Base-by-base conservation (phyloP, 2,113 vertebrate species). In the Leiothrix lutea region DNA sequence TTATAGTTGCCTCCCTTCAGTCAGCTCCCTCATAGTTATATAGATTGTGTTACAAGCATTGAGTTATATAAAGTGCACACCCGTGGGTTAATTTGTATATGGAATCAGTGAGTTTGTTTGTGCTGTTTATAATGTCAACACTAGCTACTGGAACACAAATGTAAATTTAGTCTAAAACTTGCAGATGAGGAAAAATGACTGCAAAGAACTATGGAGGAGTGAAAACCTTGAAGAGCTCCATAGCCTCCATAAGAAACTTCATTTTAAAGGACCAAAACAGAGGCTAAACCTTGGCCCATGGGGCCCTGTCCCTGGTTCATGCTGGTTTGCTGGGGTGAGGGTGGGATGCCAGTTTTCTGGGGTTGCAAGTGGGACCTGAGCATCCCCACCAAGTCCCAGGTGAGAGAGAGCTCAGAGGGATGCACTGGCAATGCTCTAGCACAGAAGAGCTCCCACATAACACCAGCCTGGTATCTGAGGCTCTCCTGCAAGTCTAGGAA, bases 31-130 rank as follows among this genome's bases (percentile, higher is more conserved):
- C 82, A 65, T 42, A 73, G 47, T 67, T 86, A 58, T 25, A 66
- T 9, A 83, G 62, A 61, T 54, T 54, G 24, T 72, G 67, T 69
- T 90, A 69, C n/a, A 82, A 86, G 29, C 35, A 83, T 4, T 1
- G 17, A 70, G 19, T 70, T 73, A 15, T 13, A 88, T 13, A 70
- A 93, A 90, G 48, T 56, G 33, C 81, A 36, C 64, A 58, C 62
- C 85, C 31, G 0, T 83, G 75, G 44, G 25, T 88, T 92, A 62
- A 70, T 91, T 88, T 90, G 62, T 91, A 25, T 65, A 28, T 45
- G 67, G 64, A 73, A 92, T 94, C 82, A 88, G 54, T 56, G 47
- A 66, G n/a, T 91, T 91, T 95, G 73, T 65, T 70, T 45, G 40
- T 45, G 38, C 8, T 35, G 61, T 80, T 90, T 78, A 21, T 54